phyloP scores from a whole-genome alignment of 2,888 invertebrate genomes.

The Trissolcus japonicus region DNA sequence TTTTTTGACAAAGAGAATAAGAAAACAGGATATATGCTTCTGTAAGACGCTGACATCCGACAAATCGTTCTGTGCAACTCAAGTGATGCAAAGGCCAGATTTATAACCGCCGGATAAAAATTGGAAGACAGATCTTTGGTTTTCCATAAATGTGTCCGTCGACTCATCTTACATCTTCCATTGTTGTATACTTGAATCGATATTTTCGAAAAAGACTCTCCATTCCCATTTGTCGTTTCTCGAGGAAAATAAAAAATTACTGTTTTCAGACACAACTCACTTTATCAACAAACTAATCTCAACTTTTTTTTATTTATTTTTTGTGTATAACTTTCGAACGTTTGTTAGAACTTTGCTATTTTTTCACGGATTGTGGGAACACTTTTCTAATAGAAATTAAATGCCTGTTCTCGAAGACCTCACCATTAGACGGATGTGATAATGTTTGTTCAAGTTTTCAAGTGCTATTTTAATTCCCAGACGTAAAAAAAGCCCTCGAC shows the following conservation, averaged over 20 bases:
- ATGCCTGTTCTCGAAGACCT: too few species aligned
- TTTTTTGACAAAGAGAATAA: conserved; percentile 17
- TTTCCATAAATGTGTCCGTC: conserved; percentile 48
- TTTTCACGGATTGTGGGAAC: too few species aligned
- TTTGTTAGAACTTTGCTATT: too few species aligned
- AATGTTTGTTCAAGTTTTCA: conserved; percentile 16
- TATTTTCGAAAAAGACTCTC: conserved; percentile 24
- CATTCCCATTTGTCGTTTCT: conserved; percentile 10
- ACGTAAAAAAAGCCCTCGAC: not conserved
- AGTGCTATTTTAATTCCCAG: not conserved
- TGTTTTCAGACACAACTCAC: not conserved
- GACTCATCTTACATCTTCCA: conserved; percentile 41
- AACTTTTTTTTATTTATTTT: too few species aligned
- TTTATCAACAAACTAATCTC: not conserved
- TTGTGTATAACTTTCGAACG: too few species aligned
- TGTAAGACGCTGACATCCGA: conserved; percentile 64
- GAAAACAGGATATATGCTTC: conserved; percentile 40
- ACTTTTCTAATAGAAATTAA: too few species aligned
- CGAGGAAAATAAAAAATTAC: not conserved
- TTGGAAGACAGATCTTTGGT: conserved; percentile 45
- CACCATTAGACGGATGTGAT: too few species aligned
- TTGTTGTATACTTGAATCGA: conserved; percentile 34
- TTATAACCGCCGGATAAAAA: conserved; percentile 62
- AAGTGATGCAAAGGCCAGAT: conserved; percentile 63
- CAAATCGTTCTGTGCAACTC: conserved; percentile 67